phyloP scores from a whole-genome alignment of 2,888 invertebrate genomes.

The Hypomecis punctinalis region DNA sequence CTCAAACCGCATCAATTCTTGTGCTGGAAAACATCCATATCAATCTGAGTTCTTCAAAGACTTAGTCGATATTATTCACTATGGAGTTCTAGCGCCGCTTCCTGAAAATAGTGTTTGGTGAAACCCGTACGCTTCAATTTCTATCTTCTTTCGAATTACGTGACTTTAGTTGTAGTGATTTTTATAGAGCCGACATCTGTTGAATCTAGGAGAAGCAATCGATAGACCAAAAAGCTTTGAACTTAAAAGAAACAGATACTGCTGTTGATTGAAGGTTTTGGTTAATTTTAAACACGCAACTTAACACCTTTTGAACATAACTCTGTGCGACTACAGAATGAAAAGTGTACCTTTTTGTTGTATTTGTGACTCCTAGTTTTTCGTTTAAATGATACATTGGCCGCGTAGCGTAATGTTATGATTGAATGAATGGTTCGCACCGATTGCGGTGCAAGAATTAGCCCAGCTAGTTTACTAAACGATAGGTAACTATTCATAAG shows the following conservation, averaged over 20 bases:
- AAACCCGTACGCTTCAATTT: constrained; percentile 24
- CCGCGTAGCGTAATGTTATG: too few species aligned
- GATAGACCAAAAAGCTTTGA: too few species aligned
- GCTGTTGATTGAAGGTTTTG: neutral
- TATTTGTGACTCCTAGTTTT: too few species aligned
- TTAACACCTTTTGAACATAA: too few species aligned
- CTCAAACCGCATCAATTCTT: neutral
- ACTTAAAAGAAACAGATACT: neutral
- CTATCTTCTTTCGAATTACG: constrained; percentile 28
- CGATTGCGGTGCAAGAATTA: too few species aligned
- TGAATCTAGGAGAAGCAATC: constrained; percentile 10
- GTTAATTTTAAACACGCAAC: too few species aligned
- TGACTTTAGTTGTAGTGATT: constrained; percentile 27
- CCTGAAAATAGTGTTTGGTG: constrained; percentile 31
- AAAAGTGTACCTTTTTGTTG: too few species aligned
- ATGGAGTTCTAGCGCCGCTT: constrained; percentile 30
- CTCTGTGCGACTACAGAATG: too few species aligned
- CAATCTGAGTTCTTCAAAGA: constrained; percentile 9
- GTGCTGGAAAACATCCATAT: constrained; percentile 3
- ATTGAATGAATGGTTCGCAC: too few species aligned
- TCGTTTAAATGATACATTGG: too few species aligned
- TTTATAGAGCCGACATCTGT: constrained; percentile 11
- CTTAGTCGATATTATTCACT: constrained; percentile 3
- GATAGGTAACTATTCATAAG: too few species aligned
- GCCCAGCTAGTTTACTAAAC: too few species aligned